Percentiles rank a stretch among this genome's conserved stretches.
Evolutionary conservation across 2,113 vertebrate species (phyloP).

Genomic region (Ciconia maguari): DNA sequence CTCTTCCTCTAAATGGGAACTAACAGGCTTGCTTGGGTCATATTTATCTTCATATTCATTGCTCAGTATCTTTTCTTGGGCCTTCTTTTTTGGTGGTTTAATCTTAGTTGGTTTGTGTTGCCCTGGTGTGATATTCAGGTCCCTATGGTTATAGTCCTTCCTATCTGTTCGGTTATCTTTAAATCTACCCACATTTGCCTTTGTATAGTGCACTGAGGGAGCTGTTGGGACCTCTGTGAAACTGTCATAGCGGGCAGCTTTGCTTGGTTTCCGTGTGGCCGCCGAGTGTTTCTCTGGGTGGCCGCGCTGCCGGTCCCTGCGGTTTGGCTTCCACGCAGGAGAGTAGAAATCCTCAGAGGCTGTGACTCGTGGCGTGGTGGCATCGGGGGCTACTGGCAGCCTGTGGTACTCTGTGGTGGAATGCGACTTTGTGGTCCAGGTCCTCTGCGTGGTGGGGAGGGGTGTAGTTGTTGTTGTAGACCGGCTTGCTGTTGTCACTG

Average conservation of each 20-base stretch:
- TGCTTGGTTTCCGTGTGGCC: constrained; percentile 64
- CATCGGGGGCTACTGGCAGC: constrained; percentile 46
- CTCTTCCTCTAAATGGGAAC: constrained; percentile 76
- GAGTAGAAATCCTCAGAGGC: constrained; percentile 74
- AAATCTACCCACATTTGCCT: constrained; percentile 64
- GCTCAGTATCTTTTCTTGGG: constrained; percentile 79
- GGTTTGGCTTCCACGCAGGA: constrained; percentile 69
- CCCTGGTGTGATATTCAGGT: constrained; percentile 61
- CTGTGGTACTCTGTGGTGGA: constrained; percentile 61
- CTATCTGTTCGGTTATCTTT: constrained; percentile 87
- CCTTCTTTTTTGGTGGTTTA: constrained; percentile 82
- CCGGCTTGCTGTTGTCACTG: constrained; percentile 57
- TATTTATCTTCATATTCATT: constrained; percentile 89
- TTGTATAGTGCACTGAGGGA: constrained; percentile 58
- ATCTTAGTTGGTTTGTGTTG: constrained; percentile 79
- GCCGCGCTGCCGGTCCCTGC: constrained; percentile 69
- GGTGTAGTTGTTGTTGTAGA: constrained; percentile 62
- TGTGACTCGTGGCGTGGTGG: constrained; percentile 43
- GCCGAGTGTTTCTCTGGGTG: constrained; percentile 15
- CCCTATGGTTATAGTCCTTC: constrained; percentile 71
- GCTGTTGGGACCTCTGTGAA: constrained; percentile 60
- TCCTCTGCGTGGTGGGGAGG: constrained; percentile 68
- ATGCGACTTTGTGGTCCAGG: constrained; percentile 66
- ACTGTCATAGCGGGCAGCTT: constrained; percentile 52
- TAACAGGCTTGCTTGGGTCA: constrained; percentile 71